Conservation (phyloP, 2,888 invertebrate species). For the Scrobipalpa costella region DNA sequence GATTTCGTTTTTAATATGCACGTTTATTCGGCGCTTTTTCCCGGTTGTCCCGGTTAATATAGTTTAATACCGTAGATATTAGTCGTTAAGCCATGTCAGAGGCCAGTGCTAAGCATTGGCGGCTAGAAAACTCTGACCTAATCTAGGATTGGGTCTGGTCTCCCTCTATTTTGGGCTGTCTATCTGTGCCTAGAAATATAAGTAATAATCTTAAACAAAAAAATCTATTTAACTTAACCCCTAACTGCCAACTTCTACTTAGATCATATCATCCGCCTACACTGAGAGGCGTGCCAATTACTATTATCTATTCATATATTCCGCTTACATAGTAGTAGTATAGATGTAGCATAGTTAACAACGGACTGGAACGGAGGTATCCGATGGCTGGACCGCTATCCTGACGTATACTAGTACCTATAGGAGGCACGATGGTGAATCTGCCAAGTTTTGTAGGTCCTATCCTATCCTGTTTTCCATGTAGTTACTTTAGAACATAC, state of each 20-base stretch:
- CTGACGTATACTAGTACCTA: conserved; percentile 29
- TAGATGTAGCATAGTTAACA: conserved; percentile 29
- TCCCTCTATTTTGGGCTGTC: too few species aligned
- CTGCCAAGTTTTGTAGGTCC: neutral
- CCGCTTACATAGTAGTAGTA: conserved; percentile 14
- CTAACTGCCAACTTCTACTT: neutral
- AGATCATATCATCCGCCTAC: conserved; percentile 2
- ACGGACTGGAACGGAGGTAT: conserved; percentile 40
- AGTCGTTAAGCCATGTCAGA: too few species aligned
- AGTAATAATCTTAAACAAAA: neutral
- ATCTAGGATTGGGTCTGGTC: too few species aligned
- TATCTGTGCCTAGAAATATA: too few species aligned
- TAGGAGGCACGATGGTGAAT: neutral
- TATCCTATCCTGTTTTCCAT: too few species aligned
- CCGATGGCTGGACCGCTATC: conserved; percentile 56
- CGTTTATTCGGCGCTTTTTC: too few species aligned
- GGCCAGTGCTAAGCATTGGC: too few species aligned
- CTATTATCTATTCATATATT: conserved; percentile 16
- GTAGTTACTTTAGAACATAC: too few species aligned
- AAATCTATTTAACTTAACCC: neutral
- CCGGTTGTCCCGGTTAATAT: too few species aligned
- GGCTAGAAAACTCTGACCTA: too few species aligned
- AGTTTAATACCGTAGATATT: too few species aligned
- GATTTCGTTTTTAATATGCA: too few species aligned
- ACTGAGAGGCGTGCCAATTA: conserved; percentile 11